Evolutionary conservation across 2,888 invertebrate species (phyloP).

Genomic region (Lithophane ornitopus): DNA sequence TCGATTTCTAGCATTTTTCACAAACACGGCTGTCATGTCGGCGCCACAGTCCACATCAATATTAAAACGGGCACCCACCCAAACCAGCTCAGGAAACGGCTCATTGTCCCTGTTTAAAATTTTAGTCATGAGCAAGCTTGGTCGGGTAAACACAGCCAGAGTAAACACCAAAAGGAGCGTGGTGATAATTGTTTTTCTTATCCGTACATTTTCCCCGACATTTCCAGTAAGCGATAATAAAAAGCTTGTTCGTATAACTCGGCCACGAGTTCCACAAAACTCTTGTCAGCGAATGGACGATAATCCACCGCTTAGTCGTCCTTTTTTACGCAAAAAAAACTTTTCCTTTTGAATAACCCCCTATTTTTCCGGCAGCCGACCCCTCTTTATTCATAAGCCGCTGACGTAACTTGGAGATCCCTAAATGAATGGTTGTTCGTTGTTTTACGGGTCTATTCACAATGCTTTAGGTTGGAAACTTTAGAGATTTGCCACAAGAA

Average conservation of each 20-base stretch:
- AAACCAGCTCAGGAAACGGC: slow-evolving; percentile 65
- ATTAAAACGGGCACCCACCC: slow-evolving; percentile 59
- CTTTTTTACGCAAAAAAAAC: slow-evolving; percentile 84
- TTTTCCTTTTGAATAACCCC: slow-evolving; percentile 87
- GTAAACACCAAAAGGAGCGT: slow-evolving; percentile 67
- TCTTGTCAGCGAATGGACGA: slow-evolving; percentile 86
- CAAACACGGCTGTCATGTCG: slow-evolving; percentile 26
- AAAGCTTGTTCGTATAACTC: slow-evolving; percentile 80
- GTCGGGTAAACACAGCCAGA: slow-evolving; percentile 56
- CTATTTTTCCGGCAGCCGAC: slow-evolving; percentile 84
- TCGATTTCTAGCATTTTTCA: slow-evolving; percentile 27
- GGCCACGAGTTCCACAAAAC: slow-evolving; percentile 83
- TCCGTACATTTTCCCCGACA: slow-evolving; percentile 72
- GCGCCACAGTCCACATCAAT: slow-evolving; percentile 58
- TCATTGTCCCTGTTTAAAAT: slow-evolving; percentile 71
- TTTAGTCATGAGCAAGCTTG: slow-evolving; percentile 66
- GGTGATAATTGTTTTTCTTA: slow-evolving; percentile 78
- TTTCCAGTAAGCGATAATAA: slow-evolving; percentile 80
- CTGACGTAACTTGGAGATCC: slow-evolving; percentile 88
- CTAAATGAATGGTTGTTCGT: slow-evolving; percentile 90
- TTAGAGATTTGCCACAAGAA: slow-evolving; percentile 84
- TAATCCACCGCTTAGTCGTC: slow-evolving; percentile 86
- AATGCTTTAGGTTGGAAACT: slow-evolving; percentile 87
- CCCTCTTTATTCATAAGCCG: slow-evolving; percentile 89
- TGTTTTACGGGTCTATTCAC: slow-evolving; percentile 90